Evolutionary conservation across 2,888 invertebrate species (phyloP), one percentile per base, ranked within the genome.

Genomic region (Meiosimyza decipiens): DNA sequence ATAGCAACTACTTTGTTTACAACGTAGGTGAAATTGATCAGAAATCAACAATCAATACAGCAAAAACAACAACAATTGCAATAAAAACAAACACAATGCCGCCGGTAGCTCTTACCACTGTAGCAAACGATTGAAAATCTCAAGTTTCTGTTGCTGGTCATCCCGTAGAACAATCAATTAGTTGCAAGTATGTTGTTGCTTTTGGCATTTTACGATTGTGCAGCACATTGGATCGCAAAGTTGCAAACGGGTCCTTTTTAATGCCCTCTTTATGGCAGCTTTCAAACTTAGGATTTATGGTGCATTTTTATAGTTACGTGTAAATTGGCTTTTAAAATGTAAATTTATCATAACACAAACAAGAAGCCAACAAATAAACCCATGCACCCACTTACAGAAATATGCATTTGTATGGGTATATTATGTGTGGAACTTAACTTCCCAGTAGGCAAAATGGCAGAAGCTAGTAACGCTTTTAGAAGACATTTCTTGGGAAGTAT

Each of bases 301-400:
- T 81, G 82, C 82, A 81, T 81, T 84, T 84, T 84, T 84, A 83
- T 84, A 82, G 84, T 83, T 85, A 84, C 83, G 85, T 85, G 85
- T 85, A 84, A 84, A 84, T 84, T 84, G 83, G 83, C 85, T 85
- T 85, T 85, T 82, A 84, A 84, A 84, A 82, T 85, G 84, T 82
- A 83, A 82, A 85, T 85, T 82, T 82, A 84, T 84, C 84, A 85
- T 80, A 82, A 81, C 80, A 82, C 75, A 73, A 69, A 69, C 63
- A 73, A 71, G n/a, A 62, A 40, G 40, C 40, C 40, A 40, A 40
- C 40, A 40, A 40, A 6, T 28, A 28, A 28, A 28, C 28, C 2
- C 28, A 28, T 28, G 3, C 28, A 28, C 22, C 1, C 22, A 22
- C 28, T 3, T 28, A 28, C 28, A 2, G 28, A 28, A 3, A 28